phyloP scores from a whole-genome alignment of 2,888 invertebrate species.

The Physocephala rufipes region DNA sequence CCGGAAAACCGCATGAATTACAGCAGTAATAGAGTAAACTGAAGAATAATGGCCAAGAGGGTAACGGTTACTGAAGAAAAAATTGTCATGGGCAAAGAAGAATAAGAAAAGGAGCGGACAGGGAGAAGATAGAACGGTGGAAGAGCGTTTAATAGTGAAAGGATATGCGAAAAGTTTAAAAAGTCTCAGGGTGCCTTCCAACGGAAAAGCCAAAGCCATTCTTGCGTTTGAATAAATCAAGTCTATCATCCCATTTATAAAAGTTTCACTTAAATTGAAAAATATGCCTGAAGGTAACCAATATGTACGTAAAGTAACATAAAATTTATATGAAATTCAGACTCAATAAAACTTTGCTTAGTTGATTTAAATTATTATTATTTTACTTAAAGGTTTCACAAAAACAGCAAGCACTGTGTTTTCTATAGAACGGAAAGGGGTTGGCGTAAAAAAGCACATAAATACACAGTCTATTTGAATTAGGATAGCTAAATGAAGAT shows the following conservation, averaged over 20 bases:
- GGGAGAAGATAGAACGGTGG: not conserved
- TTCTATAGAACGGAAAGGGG: too few species aligned
- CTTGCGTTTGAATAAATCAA: conserved; percentile 25
- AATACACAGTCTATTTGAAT: too few species aligned
- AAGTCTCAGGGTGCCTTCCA: not conserved
- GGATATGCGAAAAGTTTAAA: conserved; percentile 13
- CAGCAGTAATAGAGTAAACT: conserved; percentile 4
- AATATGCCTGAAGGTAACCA: not conserved
- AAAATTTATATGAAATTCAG: conserved; percentile 2
- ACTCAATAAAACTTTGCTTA: conserved; percentile 23
- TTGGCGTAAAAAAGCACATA: too few species aligned
- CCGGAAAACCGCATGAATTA: not conserved
- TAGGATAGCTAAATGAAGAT: too few species aligned
- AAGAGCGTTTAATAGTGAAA: not conserved
- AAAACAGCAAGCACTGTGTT: too few species aligned
- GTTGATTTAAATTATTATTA: not conserved
- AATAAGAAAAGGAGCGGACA: not conserved
- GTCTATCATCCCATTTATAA: conserved; percentile 32
- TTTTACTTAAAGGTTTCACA: too few species aligned
- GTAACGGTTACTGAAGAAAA: not conserved
- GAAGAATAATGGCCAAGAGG: not conserved
- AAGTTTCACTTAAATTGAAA: conserved; percentile 26
- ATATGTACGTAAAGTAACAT: not conserved
- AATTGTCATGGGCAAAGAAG: not conserved
- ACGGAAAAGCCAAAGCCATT: conserved; percentile 15